A percentile compares a stretch with the other conserved stretches of the same genome.
Evolutionary conservation across 1,140 invertebrate genomes (phyloP).

Genomic region (Harpegnathos saltator): DNA sequence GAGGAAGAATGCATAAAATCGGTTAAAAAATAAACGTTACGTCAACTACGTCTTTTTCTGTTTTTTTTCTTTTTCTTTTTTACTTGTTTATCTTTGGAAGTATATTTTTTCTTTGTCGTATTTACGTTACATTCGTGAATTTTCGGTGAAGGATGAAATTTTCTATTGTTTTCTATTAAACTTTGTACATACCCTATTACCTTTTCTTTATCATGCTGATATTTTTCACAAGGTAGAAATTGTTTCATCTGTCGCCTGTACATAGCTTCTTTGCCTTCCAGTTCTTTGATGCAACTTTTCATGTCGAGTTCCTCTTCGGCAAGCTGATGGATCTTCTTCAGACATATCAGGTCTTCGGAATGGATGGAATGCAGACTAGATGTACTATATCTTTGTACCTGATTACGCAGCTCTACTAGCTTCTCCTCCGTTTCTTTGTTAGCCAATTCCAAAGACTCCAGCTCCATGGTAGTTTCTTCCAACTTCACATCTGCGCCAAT

Average conservation of each 20-base stretch:
- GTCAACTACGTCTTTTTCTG: neutral
- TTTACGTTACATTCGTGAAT: slow-evolving; percentile 22
- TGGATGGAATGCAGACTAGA: slow-evolving; percentile 78
- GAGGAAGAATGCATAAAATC: neutral
- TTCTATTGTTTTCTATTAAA: slow-evolving; percentile 30
- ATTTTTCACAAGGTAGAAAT: slow-evolving; percentile 58
- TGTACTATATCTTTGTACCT: slow-evolving; percentile 60
- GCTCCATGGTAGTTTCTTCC: slow-evolving; percentile 77
- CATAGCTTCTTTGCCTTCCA: slow-evolving; percentile 76
- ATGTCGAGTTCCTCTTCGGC: slow-evolving; percentile 77
- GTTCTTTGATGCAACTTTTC: slow-evolving; percentile 76
- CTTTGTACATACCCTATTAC: slow-evolving; percentile 36
- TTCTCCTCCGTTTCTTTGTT: slow-evolving; percentile 78
- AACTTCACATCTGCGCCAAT: slow-evolving; percentile 79
- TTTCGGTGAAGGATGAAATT: slow-evolving; percentile 24
- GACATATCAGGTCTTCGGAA: slow-evolving; percentile 79
- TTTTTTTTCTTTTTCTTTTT: no score
- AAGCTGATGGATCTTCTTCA: slow-evolving; percentile 77
- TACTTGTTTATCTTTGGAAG: slow-evolving; percentile 45
- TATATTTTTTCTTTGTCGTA: slow-evolving; percentile 46
- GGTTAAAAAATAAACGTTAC: neutral
- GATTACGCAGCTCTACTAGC: slow-evolving; percentile 69
- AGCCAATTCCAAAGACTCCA: slow-evolving; percentile 74
- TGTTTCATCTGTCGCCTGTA: slow-evolving; percentile 77
- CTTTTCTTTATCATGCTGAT: slow-evolving; percentile 36